Evolutionary conservation across 1,140 invertebrate species (phyloP).

Genomic region (Anastrepha ludens): DNA sequence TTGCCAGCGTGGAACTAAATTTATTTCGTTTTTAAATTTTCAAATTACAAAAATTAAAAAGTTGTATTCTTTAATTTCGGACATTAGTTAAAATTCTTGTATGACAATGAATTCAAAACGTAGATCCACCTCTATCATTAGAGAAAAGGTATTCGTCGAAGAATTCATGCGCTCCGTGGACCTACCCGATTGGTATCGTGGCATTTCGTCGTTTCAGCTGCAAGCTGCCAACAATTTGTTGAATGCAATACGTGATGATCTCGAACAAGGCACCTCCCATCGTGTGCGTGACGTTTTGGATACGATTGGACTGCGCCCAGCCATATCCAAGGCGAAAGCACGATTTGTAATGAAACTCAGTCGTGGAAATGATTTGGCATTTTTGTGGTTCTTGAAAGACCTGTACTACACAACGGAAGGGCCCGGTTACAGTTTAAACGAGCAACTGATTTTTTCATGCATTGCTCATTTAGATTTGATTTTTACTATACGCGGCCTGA

Average conservation of each 20-base stretch:
- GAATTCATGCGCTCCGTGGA: slow-evolving; percentile 53
- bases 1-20: background rate
- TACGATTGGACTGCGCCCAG: slow-evolving; percentile 62
- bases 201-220: slow-evolving; percentile 63
- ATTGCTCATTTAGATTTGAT: slow-evolving; percentile 68
- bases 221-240: slow-evolving; percentile 55
- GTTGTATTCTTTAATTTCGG: background rate
- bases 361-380: slow-evolving; percentile 68
- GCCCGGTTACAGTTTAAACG: slow-evolving; percentile 61
- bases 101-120: background rate
- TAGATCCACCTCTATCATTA: background rate
- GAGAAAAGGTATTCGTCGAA: background rate
- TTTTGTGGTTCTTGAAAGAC: slow-evolving; percentile 68
- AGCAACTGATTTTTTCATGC: slow-evolving; percentile 63
- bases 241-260: slow-evolving; percentile 65
- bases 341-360: slow-evolving; percentile 62
- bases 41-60: background rate
- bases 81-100: background rate
- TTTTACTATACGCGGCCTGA: slow-evolving; percentile 63
- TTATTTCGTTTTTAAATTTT: background rate
- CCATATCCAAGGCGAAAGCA: slow-evolving; percentile 60
- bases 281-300: slow-evolving; percentile 59
- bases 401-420: slow-evolving; percentile 61
- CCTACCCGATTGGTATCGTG: slow-evolving; percentile 66
- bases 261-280: slow-evolving; percentile 63